Conservation (phyloP, 2,113 vertebrate species). For the Aldabrachelys gigantea region DNA sequence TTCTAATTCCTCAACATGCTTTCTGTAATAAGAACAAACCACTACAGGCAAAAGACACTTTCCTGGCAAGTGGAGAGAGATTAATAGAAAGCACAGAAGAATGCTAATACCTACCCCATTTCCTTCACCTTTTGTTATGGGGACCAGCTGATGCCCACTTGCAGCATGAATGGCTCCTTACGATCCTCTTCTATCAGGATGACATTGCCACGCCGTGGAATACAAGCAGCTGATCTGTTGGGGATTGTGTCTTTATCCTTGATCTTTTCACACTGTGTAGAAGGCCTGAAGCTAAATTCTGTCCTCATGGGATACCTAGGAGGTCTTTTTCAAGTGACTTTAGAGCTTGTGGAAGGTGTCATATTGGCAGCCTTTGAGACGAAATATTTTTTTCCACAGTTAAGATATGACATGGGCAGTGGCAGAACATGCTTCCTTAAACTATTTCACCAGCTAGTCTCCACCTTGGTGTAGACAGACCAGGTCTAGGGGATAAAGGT, state of each 20-base stretch:
- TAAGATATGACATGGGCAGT: not conserved
- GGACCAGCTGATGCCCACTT: not conserved
- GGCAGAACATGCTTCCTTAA: not conserved
- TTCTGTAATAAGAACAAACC: constrained; percentile 56
- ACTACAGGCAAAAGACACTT: constrained; percentile 31
- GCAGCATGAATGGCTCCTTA: not conserved
- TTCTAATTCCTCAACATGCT: constrained; percentile 42
- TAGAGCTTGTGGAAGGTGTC: too few species aligned
- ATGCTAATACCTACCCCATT: not conserved
- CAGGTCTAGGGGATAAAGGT: not conserved
- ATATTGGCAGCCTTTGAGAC: too few species aligned
- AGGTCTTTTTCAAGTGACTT: too few species aligned
- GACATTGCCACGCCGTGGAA: not conserved
- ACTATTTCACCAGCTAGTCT: not conserved
- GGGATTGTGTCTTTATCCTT: not conserved
- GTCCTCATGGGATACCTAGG: too few species aligned
- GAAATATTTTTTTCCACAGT: not conserved
- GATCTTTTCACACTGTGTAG: not conserved
- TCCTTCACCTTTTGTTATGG: not conserved
- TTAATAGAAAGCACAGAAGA: not conserved
- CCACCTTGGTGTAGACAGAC: not conserved
- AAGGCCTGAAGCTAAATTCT: not conserved
- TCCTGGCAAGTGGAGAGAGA: not conserved
- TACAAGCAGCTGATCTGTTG: not conserved
- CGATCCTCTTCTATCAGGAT: not conserved